These are phyloP conservation scores for Tinea semifulvella DNA, from an alignment of 2,888 invertebrate genomes.

Conservation along the genomic window DNA sequence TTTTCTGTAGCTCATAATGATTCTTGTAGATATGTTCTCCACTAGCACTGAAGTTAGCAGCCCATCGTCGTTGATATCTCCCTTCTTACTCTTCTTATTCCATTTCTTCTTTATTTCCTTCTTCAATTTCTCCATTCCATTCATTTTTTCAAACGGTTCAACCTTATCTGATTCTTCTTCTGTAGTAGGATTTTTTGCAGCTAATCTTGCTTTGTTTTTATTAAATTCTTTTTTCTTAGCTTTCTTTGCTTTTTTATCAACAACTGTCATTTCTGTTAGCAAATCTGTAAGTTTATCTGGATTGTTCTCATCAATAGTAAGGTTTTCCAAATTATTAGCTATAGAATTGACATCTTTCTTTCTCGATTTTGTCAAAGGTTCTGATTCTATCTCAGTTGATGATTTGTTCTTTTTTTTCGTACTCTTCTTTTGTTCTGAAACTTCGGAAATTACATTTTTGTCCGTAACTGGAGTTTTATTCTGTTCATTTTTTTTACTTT, in stretches of 20 bases:
- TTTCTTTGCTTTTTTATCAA: conserved; percentile 34
- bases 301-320: conserved; percentile 48
- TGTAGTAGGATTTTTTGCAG: too few species aligned
- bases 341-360: conserved; percentile 25
- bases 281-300: conserved; percentile 43
- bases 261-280: conserved; percentile 51
- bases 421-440: conserved; percentile 23
- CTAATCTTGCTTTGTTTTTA: conserved; percentile 21
- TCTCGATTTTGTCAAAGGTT: conserved; percentile 17
- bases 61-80: conserved; percentile 24
- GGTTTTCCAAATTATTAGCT: conserved; percentile 40
- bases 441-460: too few species aligned
- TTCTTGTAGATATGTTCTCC: conserved; percentile 41
- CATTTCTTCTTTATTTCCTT: conserved; percentile 45
- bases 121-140: conserved; percentile 47
- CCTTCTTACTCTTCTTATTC: conserved; percentile 36
- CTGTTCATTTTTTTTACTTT: too few species aligned
- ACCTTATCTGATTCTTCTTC: too few species aligned
- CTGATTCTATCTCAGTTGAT: conserved; percentile 27
- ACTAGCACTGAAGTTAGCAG: conserved; percentile 33
- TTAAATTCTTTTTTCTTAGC: neutral
- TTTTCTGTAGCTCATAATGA: conserved; percentile 40
- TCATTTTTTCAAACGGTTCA: conserved; percentile 22
- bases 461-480: too few species aligned
- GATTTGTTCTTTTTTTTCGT: conserved; percentile 24